Conservation (phyloP, 2,888 invertebrate genomes). For the Diaphora mendica region DNA sequence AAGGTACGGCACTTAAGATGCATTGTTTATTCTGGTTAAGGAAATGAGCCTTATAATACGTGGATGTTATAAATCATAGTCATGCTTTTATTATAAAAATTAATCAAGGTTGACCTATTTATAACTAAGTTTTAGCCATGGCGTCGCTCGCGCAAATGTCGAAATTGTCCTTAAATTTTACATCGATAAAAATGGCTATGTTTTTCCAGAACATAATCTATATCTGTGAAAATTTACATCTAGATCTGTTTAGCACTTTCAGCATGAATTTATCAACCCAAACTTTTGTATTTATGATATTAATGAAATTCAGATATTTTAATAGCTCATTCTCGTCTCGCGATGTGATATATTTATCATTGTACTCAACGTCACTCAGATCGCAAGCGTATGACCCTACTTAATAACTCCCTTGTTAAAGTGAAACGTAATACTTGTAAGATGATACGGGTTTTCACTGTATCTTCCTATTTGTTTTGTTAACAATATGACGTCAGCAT, state of each 20-base stretch:
- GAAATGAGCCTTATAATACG: slow-evolving; percentile 24
- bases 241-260: neutral
- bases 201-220: neutral
- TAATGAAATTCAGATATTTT: neutral
- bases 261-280: neutral
- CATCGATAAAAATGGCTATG: neutral
- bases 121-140: neutral
- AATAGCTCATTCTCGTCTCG: neutral
- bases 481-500: neutral
- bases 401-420: neutral
- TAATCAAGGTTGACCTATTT: neutral
- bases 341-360: neutral
- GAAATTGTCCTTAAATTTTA: neutral
- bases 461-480: neutral
- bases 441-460: neutral
- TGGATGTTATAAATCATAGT: slow-evolving; percentile 7
- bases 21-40: slow-evolving; percentile 51
- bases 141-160: neutral
- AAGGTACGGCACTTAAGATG: slow-evolving; percentile 33
- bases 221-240: no score
- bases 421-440: neutral
- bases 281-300: neutral
- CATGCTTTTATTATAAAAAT: neutral
- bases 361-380: neutral
- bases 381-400: neutral